Percentiles rank a stretch among this genome's conserved stretches.
Conservation (phyloP, 2,113 vertebrate genomes). For the Rhinolophus sinicus region DNA sequence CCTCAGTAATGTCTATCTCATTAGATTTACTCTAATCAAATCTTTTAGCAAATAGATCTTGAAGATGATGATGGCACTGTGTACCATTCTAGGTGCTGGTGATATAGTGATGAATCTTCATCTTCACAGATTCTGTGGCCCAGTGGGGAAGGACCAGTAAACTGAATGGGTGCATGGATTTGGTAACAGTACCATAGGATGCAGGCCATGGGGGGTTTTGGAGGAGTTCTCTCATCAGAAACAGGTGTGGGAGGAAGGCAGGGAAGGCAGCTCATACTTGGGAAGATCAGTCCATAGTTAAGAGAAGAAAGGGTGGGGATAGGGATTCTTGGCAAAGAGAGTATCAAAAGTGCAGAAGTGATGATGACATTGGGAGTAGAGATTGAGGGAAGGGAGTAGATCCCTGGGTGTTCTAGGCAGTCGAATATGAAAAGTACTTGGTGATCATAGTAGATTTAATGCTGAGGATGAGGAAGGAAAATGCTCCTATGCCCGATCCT, state of each 20-base stretch:
- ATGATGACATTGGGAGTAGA: not conserved
- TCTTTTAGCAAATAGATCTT: not conserved
- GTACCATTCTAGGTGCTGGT: not conserved
- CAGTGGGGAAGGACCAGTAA: not conserved
- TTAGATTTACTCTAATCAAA: not conserved
- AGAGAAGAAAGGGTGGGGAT: not conserved
- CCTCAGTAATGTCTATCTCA: not conserved
- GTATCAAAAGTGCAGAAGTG: not conserved
- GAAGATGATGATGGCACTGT: rapidly evolving
- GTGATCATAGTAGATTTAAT: not conserved
- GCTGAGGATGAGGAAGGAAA: not conserved
- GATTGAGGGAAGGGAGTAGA: not conserved
- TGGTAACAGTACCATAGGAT: rapidly evolving
- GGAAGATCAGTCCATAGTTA: not conserved
- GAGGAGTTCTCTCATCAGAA: not conserved
- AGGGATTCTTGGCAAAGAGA: not conserved
- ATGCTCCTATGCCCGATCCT: not conserved
- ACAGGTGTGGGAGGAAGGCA: too few species aligned
- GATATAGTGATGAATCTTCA: not conserved
- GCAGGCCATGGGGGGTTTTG: not conserved
- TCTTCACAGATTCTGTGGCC: not conserved
- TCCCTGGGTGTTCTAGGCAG: not conserved
- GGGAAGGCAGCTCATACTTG: not conserved
- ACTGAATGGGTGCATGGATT: not conserved
- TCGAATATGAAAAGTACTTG: not conserved